These are phyloP conservation scores for Lithophane semibrunnea DNA, from an alignment of 2,888 invertebrate species.

Conservation along the genomic window DNA sequence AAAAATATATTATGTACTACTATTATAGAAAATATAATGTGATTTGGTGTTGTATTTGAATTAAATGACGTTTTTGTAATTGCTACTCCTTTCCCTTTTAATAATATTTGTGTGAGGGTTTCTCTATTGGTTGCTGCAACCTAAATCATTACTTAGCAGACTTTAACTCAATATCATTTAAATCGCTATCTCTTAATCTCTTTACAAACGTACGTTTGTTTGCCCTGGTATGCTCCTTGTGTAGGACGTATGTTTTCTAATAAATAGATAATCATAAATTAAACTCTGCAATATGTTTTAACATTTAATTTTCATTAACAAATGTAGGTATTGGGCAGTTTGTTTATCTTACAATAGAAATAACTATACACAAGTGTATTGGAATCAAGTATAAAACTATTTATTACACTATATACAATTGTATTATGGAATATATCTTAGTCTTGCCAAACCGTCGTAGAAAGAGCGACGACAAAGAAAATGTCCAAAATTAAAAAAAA, in stretches of 20 bases:
- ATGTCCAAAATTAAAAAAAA: neutral
- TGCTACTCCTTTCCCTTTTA: slow-evolving; percentile 85
- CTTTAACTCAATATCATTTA: neutral
- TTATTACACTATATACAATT: slow-evolving; percentile 67
- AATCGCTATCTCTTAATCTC: neutral
- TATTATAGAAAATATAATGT: slow-evolving; percentile 90
- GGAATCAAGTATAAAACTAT: slow-evolving; percentile 58
- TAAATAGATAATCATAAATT: neutral
- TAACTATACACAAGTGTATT: slow-evolving; percentile 59
- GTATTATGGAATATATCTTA: slow-evolving; percentile 33
- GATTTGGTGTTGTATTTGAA: slow-evolving; percentile 91
- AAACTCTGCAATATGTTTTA: slow-evolving; percentile 41
- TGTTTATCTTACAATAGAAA: slow-evolving; percentile 61
- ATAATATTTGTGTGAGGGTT: slow-evolving; percentile 54
- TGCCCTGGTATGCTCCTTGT: neutral
- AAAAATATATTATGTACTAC: slow-evolving; percentile 85
- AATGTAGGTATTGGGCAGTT: slow-evolving; percentile 63
- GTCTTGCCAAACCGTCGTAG: neutral
- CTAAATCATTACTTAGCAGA: neutral
- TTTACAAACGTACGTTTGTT: neutral
- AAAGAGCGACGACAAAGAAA: neutral
- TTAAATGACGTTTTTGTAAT: slow-evolving; percentile 89
- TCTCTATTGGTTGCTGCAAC: neutral
- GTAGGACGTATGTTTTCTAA: neutral
- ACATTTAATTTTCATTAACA: slow-evolving; percentile 69